Conservation (phyloP, 2,113 vertebrate genomes). For the zebrafish (Danio rerio) region GRCz12tu NC_133177.1:39983001-39983500, state of each 20-base stretch:
- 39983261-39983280: background rate
- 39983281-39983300: no score
- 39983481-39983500: no score
- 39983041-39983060: slow-evolving; percentile 13
- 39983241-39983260: background rate
- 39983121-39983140: background rate
- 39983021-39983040: background rate
- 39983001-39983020: slow-evolving; percentile 23
- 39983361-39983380: no score
- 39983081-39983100: slow-evolving; percentile 17
- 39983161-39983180: background rate
- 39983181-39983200: background rate
- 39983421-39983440: no score
- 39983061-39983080: background rate
- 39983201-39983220: background rate
- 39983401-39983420: no score
- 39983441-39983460: no score
- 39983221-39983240: background rate
- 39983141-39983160: background rate
- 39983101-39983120: slow-evolving; percentile 11
- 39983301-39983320: no score
- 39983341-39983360: no score
- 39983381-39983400: no score
- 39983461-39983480: no score
- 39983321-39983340: no score